Evolutionary conservation across 2,113 vertebrate genomes (phyloP), one percentile per base, ranked within the genome.

Genomic region (Otus sunia): DNA sequence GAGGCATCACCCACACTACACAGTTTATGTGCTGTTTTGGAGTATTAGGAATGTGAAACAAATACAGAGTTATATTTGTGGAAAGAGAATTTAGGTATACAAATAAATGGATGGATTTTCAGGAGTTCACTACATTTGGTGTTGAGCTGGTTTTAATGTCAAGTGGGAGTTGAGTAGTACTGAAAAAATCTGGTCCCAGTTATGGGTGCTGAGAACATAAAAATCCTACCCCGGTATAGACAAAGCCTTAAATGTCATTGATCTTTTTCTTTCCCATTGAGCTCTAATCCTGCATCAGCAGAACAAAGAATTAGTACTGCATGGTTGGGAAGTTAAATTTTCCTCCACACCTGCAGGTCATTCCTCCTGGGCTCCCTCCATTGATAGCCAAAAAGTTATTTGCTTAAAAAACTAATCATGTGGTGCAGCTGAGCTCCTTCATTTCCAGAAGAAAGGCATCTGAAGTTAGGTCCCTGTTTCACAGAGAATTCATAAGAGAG

Each of bases 401-500:
- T 95, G 77, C 95, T 97, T 95, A 96, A 95, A 96, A 97, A 95
- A 73, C 80, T 92, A 96, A 96, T 94, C 95, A 95, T 95, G 78
- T 97, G 87, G 94, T 95, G 71, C 92, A 96, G 92, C 90, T 95
- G 93, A 95, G 63, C 87, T 83, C 94, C 93, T 90, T 92, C 77
- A 9, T 73, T 91, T 87, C 67, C 90, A 95, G 87, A 95, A 82
- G 74, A 97, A 95, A 97, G 67, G 50, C 71, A 59, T 82, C 63
- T 94, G 71, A 94, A 95, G 69, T 79, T 76, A 82, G 95, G 86
- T 77, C 92, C 56, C 66, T 79, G 63, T 83, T 91, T 92, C 87
- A 91, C 80, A 94, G 92, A 81, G 89, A 87, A 94, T 96, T 94
- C 71, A 62, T 72, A 73, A 71, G 93, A 77, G 72, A 85, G 49